Conservation (phyloP, 2,113 vertebrate species). For the Upupa epops region DNA sequence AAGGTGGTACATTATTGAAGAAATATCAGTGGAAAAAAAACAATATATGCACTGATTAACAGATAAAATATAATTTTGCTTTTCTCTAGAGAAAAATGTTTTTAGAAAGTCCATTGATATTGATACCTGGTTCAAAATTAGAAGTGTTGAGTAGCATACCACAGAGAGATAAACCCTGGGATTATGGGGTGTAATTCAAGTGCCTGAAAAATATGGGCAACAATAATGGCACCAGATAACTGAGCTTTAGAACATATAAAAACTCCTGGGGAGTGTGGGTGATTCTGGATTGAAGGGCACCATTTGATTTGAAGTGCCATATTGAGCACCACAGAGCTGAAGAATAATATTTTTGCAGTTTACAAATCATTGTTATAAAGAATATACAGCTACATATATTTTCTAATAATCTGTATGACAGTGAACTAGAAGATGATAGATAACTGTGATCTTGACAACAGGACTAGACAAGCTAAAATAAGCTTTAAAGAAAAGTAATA, state of each 20-base stretch:
- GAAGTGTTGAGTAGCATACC: not conserved
- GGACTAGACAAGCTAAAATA: not conserved
- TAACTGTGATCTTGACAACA: not conserved
- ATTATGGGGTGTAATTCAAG: not conserved
- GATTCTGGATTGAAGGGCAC: not conserved
- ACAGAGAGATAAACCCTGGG: not conserved
- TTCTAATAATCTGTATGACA: not conserved
- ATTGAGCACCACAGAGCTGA: not conserved
- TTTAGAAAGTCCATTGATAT: not conserved
- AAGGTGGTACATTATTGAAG: not conserved
- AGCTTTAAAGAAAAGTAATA: not conserved
- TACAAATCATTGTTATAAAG: not conserved
- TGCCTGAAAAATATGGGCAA: not conserved
- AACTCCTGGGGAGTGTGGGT: not conserved
- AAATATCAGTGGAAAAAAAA: not conserved
- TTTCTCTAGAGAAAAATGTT: not conserved
- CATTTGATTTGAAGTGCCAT: not conserved
- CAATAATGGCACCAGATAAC: not conserved
- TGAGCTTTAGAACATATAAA: not conserved
- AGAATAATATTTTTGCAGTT: not conserved
- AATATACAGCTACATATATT: not conserved
- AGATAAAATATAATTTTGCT: not conserved
- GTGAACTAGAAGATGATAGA: not conserved
- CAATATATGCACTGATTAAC: not conserved
- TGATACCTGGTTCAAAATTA: not conserved